Evolutionary conservation across 2,113 vertebrate species (phyloP), one percentile per base, ranked within the genome.

Genomic region (Eira barbara): DNA sequence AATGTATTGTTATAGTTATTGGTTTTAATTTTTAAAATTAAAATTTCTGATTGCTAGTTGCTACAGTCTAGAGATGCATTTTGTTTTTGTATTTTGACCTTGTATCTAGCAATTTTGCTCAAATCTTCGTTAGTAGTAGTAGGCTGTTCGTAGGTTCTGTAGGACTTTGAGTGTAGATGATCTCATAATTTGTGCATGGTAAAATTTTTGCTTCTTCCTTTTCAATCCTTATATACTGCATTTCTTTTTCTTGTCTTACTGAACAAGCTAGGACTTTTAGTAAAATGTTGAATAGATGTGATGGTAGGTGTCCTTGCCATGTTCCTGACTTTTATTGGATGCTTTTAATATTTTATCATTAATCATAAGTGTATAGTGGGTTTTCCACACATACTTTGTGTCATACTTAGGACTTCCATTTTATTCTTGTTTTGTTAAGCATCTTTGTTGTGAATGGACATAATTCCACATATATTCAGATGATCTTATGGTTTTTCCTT

Each of bases 221-320:
- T 84, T 14, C n/a, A 31, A 27, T 80, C 23, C 39, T 39, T 4
- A 6, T n/a, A 10, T 5, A 9, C 55, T 71, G 11, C 13, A 45
- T 82, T 95, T 88, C 15, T 27, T 94, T 93, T 91, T 73, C 57
- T 91, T 73, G 47, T 96, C 95, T 94, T 81, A 80, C 25, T 71
- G 74, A 57, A 42, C 25, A 78, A 61, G 69, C 39, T 27, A 67
- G 45, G 78, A 47, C n/a, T 71, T 82, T 47, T 4, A 17, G 27
- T 8, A 13, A 27, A 15, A 3, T 1, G 2, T 5, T 5, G 23
- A 27, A 8, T 18, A 12, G 57, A n/a, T 13, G 9, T 23, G 36
- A 9, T 0, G 9, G 39, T 10, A 49, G 10, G 2, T 4, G 2
- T 67, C 92, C 15, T 25, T 47, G 76, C 11, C 4, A 3, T 6